Conservation (phyloP, 2,888 invertebrate genomes). For the Tillus elongatus region DNA sequence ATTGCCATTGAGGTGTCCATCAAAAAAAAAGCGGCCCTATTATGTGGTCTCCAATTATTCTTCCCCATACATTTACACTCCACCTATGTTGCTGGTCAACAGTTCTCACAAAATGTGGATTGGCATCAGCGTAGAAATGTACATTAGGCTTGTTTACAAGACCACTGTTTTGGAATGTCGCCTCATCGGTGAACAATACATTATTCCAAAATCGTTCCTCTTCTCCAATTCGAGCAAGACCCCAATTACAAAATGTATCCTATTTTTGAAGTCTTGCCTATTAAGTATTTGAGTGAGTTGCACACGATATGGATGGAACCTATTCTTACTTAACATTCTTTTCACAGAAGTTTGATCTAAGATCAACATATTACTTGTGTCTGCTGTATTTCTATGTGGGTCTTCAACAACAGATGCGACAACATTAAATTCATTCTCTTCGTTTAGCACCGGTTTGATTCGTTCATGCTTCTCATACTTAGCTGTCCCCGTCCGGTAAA, state of each 20-base stretch:
- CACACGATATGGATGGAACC: too few relatives aligned
- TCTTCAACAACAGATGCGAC: neutral
- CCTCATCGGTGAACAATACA: slow-evolving; percentile 23
- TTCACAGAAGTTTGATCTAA: slow-evolving; percentile 1
- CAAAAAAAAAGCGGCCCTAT: too few relatives aligned
- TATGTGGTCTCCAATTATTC: too few relatives aligned
- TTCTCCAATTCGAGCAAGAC: neutral
- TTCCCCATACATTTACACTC: too few relatives aligned
- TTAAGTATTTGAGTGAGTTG: too few relatives aligned
- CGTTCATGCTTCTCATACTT: slow-evolving; percentile 1
- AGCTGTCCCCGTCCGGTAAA: neutral
- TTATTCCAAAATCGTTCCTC: slow-evolving; percentile 1
- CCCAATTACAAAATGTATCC: neutral
- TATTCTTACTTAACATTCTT: neutral
- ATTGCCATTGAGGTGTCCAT: too few relatives aligned
- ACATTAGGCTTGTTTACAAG: slow-evolving; percentile 23
- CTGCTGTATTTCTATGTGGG: neutral
- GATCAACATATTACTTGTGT: neutral
- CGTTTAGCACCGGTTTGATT: slow-evolving; percentile 1
- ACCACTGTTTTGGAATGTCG: slow-evolving; percentile 22
- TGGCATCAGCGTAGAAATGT: slow-evolving; percentile 23
- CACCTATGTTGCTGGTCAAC: slow-evolving; percentile 18
- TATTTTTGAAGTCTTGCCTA: neutral
- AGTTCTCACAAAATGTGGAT: slow-evolving; percentile 21
- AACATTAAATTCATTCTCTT: neutral